These are phyloP conservation scores for Sebastiscus tertius DNA, from an alignment of 2,797 vertebrate species.

Conservation along the genomic window DNA sequence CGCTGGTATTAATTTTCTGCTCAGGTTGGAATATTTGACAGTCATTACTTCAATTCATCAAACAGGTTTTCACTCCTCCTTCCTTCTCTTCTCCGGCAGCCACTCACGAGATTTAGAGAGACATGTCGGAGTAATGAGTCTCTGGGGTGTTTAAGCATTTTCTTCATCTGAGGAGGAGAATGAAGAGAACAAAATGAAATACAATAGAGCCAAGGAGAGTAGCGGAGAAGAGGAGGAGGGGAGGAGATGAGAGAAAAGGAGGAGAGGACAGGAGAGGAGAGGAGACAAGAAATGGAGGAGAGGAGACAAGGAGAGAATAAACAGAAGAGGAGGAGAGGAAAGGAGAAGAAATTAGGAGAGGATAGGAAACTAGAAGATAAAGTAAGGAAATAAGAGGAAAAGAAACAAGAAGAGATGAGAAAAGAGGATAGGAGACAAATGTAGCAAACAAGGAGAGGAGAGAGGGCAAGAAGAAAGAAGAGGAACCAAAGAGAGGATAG, in stretches of 20 bases:
- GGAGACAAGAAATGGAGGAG: not conserved
- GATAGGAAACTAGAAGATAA: not conserved
- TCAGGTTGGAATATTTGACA: slow-evolving; percentile 33
- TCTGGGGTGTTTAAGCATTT: slow-evolving; percentile 16
- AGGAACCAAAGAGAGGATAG: not conserved
- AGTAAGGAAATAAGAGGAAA: not conserved
- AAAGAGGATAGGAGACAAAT: not conserved
- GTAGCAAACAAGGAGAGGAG: not conserved
- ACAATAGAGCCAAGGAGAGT: not conserved
- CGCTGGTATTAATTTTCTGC: not conserved
- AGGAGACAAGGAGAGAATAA: not conserved
- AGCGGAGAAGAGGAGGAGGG: not conserved
- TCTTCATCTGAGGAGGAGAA: slow-evolving; percentile 14
- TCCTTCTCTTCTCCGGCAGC: slow-evolving; percentile 6
- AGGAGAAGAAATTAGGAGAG: too few species aligned
- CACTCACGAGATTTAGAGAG: slow-evolving; percentile 34
- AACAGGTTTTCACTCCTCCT: slow-evolving; percentile 22
- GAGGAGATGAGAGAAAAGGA: not conserved
- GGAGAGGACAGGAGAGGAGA: not conserved
- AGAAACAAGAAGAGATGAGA: not conserved
- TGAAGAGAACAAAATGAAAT: not conserved
- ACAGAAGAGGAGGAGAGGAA: not conserved
- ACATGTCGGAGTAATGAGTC: slow-evolving; percentile 48
- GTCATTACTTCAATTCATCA: slow-evolving; percentile 48
- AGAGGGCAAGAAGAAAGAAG: not conserved